These are phyloP conservation scores for Monochamus alternatus DNA, from an alignment of 2,888 invertebrate genomes.

Conservation along the genomic window DNA sequence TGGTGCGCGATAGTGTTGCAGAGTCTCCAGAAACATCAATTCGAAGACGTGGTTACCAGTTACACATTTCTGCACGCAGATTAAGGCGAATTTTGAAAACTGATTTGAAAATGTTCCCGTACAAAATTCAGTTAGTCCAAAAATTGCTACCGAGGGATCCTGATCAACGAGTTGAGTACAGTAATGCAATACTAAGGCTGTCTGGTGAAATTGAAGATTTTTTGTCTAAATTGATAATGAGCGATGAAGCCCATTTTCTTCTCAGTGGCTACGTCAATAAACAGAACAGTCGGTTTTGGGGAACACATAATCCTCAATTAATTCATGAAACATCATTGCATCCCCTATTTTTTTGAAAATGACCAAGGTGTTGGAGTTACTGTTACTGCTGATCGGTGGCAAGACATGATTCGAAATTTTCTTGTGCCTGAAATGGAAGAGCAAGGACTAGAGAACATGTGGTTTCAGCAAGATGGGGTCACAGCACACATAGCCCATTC, in stretches of 20 bases:
- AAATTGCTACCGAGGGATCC: neutral
- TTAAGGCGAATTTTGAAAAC: neutral
- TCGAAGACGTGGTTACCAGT: neutral
- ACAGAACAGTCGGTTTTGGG: neutral
- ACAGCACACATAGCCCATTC: too few relatives aligned
- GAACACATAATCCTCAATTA: too few relatives aligned
- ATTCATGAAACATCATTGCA: too few relatives aligned
- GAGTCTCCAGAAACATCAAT: neutral
- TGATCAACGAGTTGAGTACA: neutral
- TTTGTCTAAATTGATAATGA: neutral
- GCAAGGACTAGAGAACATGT: too few relatives aligned
- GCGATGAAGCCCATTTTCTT: neutral
- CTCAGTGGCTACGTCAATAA: neutral
- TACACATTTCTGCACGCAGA: neutral
- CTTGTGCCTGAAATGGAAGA: too few relatives aligned
- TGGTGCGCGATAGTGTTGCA: neutral
- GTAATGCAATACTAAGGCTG: neutral
- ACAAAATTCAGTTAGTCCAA: neutral
- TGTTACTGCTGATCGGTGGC: too few relatives aligned
- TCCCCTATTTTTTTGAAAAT: too few relatives aligned
- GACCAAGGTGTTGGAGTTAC: too few relatives aligned
- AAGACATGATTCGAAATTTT: too few relatives aligned
- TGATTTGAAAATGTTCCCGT: neutral
- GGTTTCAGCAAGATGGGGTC: too few relatives aligned
- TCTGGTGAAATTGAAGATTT: neutral